Percentiles rank a stretch among this genome's conserved stretches.
These are phyloP conservation scores for Pseudonaja textilis DNA, from an alignment of 2,113 vertebrate species.

Conservation along the genomic window DNA sequence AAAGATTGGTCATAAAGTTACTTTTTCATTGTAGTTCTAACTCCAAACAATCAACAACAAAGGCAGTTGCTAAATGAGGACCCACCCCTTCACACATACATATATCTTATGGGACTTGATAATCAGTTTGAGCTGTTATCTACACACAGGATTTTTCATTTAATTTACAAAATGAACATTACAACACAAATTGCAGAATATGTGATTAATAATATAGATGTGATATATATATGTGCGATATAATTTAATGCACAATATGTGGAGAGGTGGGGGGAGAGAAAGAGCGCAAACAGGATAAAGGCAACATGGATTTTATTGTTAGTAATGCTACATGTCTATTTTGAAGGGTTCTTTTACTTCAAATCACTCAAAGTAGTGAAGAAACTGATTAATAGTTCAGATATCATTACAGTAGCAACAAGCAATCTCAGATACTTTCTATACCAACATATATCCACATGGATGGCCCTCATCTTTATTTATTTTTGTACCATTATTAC, in stretches of 20 bases:
- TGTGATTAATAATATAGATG: no score
- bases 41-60: not conserved
- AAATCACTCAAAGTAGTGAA: not conserved
- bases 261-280: no score
- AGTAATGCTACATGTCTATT: not conserved
- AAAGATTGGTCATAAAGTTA: not conserved
- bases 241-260: no score
- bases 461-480: constrained; percentile 51
- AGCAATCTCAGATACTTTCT: constrained; percentile 37
- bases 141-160: not conserved
- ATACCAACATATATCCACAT: constrained; percentile 39
- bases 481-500: constrained; percentile 52
- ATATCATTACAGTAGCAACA: not conserved
- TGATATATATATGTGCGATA: no score
- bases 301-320: not conserved
- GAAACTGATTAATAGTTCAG: not conserved
- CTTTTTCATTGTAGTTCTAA: not conserved
- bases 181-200: not conserved
- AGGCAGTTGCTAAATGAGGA: not conserved
- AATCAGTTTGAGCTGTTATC: not conserved
- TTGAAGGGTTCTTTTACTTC: constrained; percentile 13
- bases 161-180: not conserved
- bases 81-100: no score
- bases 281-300: not conserved
- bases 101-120: no score